These are phyloP conservation scores for Columba livia DNA, from an alignment of 2,113 vertebrate genomes.

Conservation along the genomic window DNA sequence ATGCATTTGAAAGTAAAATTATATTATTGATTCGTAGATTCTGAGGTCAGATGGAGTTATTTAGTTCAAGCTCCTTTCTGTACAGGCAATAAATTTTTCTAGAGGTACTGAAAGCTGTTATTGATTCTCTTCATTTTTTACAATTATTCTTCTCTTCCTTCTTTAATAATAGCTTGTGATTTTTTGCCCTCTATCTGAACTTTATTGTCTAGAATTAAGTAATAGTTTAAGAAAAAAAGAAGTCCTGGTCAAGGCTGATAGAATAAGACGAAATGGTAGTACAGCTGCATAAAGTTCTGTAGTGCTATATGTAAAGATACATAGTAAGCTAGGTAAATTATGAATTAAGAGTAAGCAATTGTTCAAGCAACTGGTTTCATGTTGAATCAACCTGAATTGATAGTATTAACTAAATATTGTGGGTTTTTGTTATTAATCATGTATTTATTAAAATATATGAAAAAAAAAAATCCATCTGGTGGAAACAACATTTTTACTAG, in stretches of 20 bases:
- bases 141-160: background rate
- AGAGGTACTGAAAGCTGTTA: background rate
- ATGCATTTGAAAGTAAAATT: conserved; percentile 33
- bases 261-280: background rate
- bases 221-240: background rate
- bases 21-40: background rate
- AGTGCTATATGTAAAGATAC: background rate
- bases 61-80: background rate
- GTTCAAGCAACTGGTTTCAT: background rate
- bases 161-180: background rate
- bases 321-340: background rate
- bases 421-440: background rate
- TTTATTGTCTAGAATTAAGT: background rate
- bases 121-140: background rate
- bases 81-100: background rate
- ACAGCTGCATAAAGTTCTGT: background rate
- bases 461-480: background rate
- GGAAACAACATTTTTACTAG: background rate
- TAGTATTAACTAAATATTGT: background rate
- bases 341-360: background rate
- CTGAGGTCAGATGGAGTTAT: conserved; percentile 5
- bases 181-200: background rate
- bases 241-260: background rate
- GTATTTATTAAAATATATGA: background rate
- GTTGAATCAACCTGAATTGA: background rate